Base-by-base conservation (phyloP, 2,888 invertebrate genomes). In the Ferdinandea cuprea region DNA sequence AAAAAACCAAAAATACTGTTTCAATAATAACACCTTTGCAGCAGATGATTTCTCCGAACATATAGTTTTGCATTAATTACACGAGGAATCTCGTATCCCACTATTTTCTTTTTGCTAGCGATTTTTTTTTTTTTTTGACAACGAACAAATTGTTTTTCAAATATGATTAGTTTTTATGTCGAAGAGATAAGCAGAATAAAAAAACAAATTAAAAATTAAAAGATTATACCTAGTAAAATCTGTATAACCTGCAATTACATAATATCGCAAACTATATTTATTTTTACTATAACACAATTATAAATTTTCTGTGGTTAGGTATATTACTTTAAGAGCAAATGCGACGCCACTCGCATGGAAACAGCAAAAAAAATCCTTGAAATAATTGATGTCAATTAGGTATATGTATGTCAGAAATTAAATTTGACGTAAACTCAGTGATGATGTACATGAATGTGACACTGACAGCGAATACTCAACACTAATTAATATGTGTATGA, bases 221-320 rank as follows among this genome's bases (percentile, higher is more conserved):
- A 9, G 5, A 25, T n/a, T n/a, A 25, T 25, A 25, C 5, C 25
- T 3, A 25, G 7, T 17, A 17, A 9, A 15, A 42, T 17, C 9
- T 9, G 2, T 66, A 52, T 35, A 68, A 46, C 46, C 56, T 46
- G 56, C 46, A 68, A 25, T 69, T 69, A 69, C 48, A 69, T 69
- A 69, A 69, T 69, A 28, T 50, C 50, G 37, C 15, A 40, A 65
- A 28, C 17, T 17, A 0, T 1, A 30, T 25, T 40, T 52, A 11
- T 35, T 13, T 17, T 37, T 50, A 25, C 25, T 46, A 21, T 21
- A 37, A 6, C 5, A 11, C 11, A n/a, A n/a, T n/a, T n/a, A n/a
- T n/a, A n/a, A n/a, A 25, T 25, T 25, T 25, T 25, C 25, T 25
- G 2, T 25, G 25, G 25, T 25, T 25, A n/a, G n/a, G n/a, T n/a